phyloP scores from a whole-genome alignment of 2,888 invertebrate species.

The Limnephilus lunatus region DNA sequence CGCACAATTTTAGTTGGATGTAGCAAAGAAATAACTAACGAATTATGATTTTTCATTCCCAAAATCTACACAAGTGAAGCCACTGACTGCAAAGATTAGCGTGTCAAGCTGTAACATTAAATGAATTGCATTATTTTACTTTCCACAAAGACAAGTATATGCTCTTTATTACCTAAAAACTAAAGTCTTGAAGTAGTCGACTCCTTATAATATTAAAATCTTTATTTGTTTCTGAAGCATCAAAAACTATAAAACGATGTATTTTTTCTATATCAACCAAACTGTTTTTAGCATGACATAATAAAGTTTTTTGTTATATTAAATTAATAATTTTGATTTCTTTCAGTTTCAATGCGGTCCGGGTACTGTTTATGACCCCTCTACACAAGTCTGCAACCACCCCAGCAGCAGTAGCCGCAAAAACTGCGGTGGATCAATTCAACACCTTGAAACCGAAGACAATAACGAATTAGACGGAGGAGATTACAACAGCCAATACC shows the following conservation, averaged over 20 bases:
- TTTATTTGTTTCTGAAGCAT: no score
- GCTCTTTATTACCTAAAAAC: neutral
- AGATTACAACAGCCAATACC: conserved; percentile 70
- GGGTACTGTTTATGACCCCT: conserved; percentile 86
- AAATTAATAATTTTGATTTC: conserved; percentile 41
- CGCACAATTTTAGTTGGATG: no score
- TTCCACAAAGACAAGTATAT: neutral
- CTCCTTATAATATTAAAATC: no score
- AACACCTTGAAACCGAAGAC: conserved; percentile 63
- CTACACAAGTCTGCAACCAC: conserved; percentile 83
- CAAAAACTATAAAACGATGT: no score
- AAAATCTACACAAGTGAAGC: no score
- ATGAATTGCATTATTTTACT: neutral
- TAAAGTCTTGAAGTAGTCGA: neutral
- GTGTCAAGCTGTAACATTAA: no score
- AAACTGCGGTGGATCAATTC: conserved; percentile 79
- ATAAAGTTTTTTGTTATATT: neutral
- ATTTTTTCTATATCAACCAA: no score
- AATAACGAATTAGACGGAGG: conserved; percentile 75
- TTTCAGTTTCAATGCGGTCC: conserved; percentile 84
- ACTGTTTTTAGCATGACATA: neutral
- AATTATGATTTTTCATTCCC: no score
- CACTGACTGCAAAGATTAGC: no score
- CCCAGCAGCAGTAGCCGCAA: conserved; percentile 82
- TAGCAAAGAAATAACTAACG: no score